phyloP scores from a whole-genome alignment of 2,888 invertebrate genomes.

The Subacronicta megacephala region DNA sequence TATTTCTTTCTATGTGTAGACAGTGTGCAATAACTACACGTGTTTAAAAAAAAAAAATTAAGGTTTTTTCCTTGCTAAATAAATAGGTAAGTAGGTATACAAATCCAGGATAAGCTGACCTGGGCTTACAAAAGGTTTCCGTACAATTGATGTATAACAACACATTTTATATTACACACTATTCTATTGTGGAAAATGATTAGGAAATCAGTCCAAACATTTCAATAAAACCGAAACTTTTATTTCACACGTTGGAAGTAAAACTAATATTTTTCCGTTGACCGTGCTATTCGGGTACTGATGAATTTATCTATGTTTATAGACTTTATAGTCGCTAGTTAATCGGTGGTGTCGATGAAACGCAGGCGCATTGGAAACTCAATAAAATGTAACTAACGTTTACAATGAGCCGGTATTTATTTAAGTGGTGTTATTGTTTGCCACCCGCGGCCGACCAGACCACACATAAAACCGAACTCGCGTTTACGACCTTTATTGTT shows the following conservation, averaged over 20 bases:
- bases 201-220: slow-evolving; percentile 47
- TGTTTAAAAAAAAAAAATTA: no score
- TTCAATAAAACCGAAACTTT: slow-evolving; percentile 41
- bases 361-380: slow-evolving; percentile 78
- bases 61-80: no score
- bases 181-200: slow-evolving; percentile 29
- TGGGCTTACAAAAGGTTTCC: no score
- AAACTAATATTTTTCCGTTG: slow-evolving; percentile 59
- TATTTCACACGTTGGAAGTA: slow-evolving; percentile 43
- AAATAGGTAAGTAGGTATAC: no score
- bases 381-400: slow-evolving; percentile 80
- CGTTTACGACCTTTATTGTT: slow-evolving; percentile 54
- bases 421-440: slow-evolving; percentile 80
- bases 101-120: no score
- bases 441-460: slow-evolving; percentile 73
- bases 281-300: slow-evolving; percentile 69
- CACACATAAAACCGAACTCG: slow-evolving; percentile 78
- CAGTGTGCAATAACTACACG: no score
- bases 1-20: no score
- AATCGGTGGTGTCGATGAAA: slow-evolving; percentile 79
- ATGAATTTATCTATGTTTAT: slow-evolving; percentile 87
- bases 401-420: slow-evolving; percentile 80
- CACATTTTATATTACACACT: no score
- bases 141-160: no score
- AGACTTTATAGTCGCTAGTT: slow-evolving; percentile 72